Evolutionary conservation across 2,888 invertebrate genomes (phyloP).

Genomic region (Papilio protenor): DNA sequence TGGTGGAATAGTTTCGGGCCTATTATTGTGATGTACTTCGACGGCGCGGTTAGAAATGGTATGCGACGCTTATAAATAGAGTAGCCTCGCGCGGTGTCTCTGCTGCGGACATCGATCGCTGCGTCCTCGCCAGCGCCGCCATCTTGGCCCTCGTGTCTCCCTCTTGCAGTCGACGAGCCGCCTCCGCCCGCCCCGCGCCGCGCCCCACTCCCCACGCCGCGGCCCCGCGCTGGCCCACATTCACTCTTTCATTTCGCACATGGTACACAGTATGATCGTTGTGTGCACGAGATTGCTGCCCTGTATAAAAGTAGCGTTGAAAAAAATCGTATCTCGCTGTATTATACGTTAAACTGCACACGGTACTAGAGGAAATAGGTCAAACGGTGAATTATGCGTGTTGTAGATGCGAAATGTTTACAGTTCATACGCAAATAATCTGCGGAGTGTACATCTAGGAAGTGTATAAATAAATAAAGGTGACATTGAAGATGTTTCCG

Average conservation of each 20-base stretch:
- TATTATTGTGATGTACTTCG: conserved; percentile 53
- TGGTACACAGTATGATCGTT: conserved; percentile 57
- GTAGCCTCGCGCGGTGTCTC: conserved; percentile 80
- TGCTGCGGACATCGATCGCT: conserved; percentile 81
- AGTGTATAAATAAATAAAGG: conserved; percentile 66
- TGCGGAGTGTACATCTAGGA: conserved; percentile 52
- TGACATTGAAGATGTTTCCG: conserved; percentile 74
- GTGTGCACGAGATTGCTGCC: conserved; percentile 50
- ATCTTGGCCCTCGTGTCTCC: conserved; percentile 83
- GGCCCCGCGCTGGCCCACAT: conserved; percentile 82
- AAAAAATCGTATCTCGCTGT: conserved; percentile 42
- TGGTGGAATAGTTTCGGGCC: conserved; percentile 29
- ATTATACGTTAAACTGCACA: conserved; percentile 42
- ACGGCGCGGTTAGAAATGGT: conserved; percentile 70
- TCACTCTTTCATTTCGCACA: conserved; percentile 77
- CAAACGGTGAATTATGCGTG: conserved; percentile 42
- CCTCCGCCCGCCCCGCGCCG: conserved; percentile 5
- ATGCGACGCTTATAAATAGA: conserved; percentile 80
- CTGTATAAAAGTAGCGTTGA: conserved; percentile 43
- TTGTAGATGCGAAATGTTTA: conserved; percentile 43
- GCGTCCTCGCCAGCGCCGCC: conserved; percentile 77
- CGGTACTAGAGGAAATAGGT: conserved; percentile 40
- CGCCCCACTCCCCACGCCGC: conserved; percentile 64
- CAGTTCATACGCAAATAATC: conserved; percentile 33
- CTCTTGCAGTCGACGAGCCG: conserved; percentile 64